Evolutionary conservation across 2,888 invertebrate species (phyloP).

Genomic region (Ferdinandea cuprea): DNA sequence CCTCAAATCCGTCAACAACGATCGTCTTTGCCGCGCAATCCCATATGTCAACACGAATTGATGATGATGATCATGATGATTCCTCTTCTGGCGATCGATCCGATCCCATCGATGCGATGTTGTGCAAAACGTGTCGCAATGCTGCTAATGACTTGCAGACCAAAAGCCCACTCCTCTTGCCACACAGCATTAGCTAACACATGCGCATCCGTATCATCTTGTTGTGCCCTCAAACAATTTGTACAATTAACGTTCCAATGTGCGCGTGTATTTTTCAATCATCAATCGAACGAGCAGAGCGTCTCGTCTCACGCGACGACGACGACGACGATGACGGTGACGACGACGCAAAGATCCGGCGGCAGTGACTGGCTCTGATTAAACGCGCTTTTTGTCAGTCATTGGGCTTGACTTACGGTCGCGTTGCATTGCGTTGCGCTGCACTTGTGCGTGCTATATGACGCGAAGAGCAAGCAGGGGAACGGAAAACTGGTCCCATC

Average conservation of each 20-base stretch:
- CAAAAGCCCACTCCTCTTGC: constrained; percentile 11
- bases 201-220: constrained; percentile 24
- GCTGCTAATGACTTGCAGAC: constrained; percentile 69
- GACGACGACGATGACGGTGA: constrained; percentile 22
- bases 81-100: constrained; percentile 56
- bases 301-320: constrained; percentile 56
- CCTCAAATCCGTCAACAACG: constrained; percentile 42
- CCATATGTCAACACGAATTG: constrained; percentile 68
- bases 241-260: constrained; percentile 74
- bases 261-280: constrained; percentile 71
- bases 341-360: too few species aligned
- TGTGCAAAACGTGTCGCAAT: constrained; percentile 71
- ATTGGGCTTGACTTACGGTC: constrained; percentile 32
- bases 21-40: constrained; percentile 36
- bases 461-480: constrained; percentile 32
- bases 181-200: constrained; percentile 55
- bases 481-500: constrained; percentile 61
- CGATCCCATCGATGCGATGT: constrained; percentile 52
- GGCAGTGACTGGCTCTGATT: constrained; percentile 47
- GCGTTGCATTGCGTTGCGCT: constrained; percentile 1
- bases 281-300: constrained; percentile 60
- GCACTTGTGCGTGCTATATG: constrained; percentile 41
- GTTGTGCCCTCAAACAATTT: constrained; percentile 72
- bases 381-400: constrained; percentile 36
- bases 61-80: constrained; percentile 70